phyloP scores from a whole-genome alignment of 2,888 invertebrate genomes.

The Dicyrtoma fusca region DNA sequence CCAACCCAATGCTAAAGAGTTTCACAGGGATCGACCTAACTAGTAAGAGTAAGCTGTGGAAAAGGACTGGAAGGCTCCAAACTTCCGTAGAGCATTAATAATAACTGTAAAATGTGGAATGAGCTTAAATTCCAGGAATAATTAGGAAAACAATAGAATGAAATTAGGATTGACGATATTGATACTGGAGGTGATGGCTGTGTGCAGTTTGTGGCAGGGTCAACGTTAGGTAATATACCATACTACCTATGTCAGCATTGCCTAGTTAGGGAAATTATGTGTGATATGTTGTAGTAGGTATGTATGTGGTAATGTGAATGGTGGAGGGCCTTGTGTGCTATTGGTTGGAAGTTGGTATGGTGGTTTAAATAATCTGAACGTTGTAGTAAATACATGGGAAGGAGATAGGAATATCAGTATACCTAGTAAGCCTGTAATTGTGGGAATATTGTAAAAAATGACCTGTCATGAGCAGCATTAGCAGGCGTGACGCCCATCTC shows the following conservation, averaged over 20 bases:
- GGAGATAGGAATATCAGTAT: background rate
- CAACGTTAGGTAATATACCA: too few relatives aligned
- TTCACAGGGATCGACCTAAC: too few relatives aligned
- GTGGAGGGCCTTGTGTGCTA: background rate
- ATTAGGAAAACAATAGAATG: too few relatives aligned
- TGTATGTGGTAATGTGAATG: background rate
- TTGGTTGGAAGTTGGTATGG: background rate
- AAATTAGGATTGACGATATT: too few relatives aligned
- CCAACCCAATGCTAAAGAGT: too few relatives aligned
- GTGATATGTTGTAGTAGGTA: slow-evolving; percentile 1
- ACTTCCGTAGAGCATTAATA: too few relatives aligned
- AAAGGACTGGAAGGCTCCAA: too few relatives aligned
- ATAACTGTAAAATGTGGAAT: too few relatives aligned
- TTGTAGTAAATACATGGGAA: background rate
- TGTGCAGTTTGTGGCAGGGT: background rate
- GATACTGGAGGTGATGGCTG: background rate
- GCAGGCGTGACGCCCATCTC: slow-evolving; percentile 54
- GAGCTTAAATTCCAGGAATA: too few relatives aligned
- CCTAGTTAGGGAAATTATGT: background rate
- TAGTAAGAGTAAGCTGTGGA: too few relatives aligned
- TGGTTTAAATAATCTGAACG: too few relatives aligned
- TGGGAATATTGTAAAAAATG: slow-evolving; percentile 52
- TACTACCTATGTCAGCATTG: too few relatives aligned
- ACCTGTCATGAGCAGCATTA: slow-evolving; percentile 55
- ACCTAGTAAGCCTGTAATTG: slow-evolving; percentile 42